Evolutionary conservation across 92 coral and sea anemone species (phyloP).

Genomic region (Isaurus tuberculatus): DNA sequence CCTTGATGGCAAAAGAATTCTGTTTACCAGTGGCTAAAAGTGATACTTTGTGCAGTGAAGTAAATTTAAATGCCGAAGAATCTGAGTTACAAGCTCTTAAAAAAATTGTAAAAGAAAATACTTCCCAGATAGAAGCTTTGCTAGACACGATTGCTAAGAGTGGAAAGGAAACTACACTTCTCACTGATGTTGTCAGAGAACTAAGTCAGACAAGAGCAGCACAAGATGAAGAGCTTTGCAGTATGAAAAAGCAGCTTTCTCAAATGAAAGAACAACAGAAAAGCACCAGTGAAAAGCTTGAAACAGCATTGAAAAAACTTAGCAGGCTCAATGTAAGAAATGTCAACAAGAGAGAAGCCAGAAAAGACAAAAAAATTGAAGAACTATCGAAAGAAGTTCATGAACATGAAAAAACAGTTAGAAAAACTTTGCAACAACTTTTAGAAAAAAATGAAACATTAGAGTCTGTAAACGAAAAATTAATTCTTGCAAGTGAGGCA

Average conservation of each 20-base stretch:
- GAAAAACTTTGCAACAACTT: slow-evolving; percentile 16
- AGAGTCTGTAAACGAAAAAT: neutral
- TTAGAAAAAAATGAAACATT: slow-evolving; percentile 31
- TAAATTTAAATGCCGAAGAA: slow-evolving; percentile 1
- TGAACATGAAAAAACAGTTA: slow-evolving; percentile 7
- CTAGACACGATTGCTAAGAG: neutral
- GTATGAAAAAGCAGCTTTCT: slow-evolving; percentile 40
- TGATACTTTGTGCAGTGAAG: neutral
- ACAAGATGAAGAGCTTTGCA: slow-evolving; percentile 17
- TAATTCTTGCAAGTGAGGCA: slow-evolving; percentile 2
- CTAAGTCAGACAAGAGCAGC: neutral
- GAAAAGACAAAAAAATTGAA: slow-evolving; percentile 39
- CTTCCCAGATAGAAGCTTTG: slow-evolving; percentile 17
- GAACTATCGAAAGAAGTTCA: neutral
- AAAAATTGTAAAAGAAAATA: slow-evolving; percentile 22
- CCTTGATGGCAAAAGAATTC: slow-evolving; percentile 22
- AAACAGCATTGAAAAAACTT: slow-evolving; percentile 38
- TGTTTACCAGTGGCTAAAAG: slow-evolving; percentile 26
- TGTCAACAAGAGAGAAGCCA: slow-evolving; percentile 42
- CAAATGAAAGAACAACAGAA: slow-evolving; percentile 34
- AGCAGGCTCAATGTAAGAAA: slow-evolving; percentile 33
- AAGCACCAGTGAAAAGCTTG: slow-evolving; percentile 47
- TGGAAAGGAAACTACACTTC: slow-evolving; percentile 6
- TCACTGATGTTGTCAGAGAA: slow-evolving; percentile 25
- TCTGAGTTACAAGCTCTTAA: slow-evolving; percentile 24